Evolutionary conservation across 2,888 invertebrate species (phyloP), one percentile per base, ranked within the genome.

Genomic region (Orchestes rusci): DNA sequence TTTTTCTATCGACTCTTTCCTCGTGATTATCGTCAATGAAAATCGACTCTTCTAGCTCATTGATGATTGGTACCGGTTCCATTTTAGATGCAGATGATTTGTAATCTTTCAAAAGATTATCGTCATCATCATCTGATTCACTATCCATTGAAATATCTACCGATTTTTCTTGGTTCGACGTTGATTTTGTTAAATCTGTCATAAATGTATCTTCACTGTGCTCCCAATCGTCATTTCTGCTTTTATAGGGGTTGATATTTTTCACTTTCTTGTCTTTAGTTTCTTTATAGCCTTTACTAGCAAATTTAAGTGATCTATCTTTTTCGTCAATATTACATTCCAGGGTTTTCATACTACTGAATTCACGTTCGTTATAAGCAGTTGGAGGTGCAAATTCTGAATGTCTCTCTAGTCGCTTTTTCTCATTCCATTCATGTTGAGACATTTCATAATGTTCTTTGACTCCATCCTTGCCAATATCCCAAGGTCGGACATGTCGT

Each of bases 381-480:
- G 48, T 38, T 2, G 75, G 74, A 3, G 92, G 92, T 1, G 87
- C 91, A 69, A 93, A 93, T 64, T 91, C 89, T 1, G 73, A 60
- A 16, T 73, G 70, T 52, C 92, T 73, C 60, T 85, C 82, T 39
- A 70, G 70, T 52, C 93, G 74, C 62, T 86, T 79, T 58, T 83
- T 80, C 50, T 82, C 75, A 4, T 84, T 74, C 77, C 85, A 87
- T 66, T 85, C 84, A 61, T 83, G 81, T 70, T 87, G 86, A 0
- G 78, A 73, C 73, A 84, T 78, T 61, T 79, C 77, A 18, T 63
- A 61, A 52, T 62, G 63, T 56, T 75, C 71, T 41, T 72, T 61
- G 7, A 77, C 66, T 1, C 77, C 79, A 20, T 77, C 75, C 64
- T 84, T 84, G 1, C 83, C 84, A 16, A 79, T 64, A 62, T 84